Percentiles rank a stretch among this genome's conserved stretches.
phyloP scores from a whole-genome alignment of 1,140 invertebrate species.

The Lamellibrachia luymesi region DNA sequence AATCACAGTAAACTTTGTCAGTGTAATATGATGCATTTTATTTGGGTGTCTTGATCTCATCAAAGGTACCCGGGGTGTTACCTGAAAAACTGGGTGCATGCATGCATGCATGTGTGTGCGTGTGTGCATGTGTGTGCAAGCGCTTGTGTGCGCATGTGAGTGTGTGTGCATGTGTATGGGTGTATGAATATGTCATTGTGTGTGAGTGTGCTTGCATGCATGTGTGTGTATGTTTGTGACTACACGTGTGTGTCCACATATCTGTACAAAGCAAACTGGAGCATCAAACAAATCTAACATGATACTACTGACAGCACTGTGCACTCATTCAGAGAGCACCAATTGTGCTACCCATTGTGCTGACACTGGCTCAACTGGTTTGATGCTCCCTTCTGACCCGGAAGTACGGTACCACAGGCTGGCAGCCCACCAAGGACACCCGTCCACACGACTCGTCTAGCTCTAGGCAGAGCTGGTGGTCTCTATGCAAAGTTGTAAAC shows the following conservation, averaged over 20 bases:
- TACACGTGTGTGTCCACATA: neutral
- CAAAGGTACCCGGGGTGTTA: no score
- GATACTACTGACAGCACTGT: neutral
- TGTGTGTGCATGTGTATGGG: neutral
- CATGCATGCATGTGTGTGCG: no score
- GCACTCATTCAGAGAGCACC: neutral
- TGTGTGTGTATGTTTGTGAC: neutral
- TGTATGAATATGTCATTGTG: neutral
- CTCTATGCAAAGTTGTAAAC: no score
- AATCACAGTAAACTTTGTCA: no score
- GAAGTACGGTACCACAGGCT: neutral
- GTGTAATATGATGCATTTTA: no score
- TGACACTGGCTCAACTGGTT: neutral
- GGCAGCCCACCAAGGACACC: no score
- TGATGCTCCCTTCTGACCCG: neutral
- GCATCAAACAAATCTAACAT: neutral
- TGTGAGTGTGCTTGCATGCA: neutral
- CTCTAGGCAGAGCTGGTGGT: no score
- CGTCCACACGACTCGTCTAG: no score
- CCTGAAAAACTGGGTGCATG: neutral
- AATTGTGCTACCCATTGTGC: neutral
- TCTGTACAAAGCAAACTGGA: neutral
- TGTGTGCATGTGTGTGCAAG: no score
- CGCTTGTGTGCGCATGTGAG: neutral
- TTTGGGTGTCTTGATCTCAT: no score